phyloP scores from a whole-genome alignment of 2,797 vertebrate species.

The Champsocephalus gunnari region DNA sequence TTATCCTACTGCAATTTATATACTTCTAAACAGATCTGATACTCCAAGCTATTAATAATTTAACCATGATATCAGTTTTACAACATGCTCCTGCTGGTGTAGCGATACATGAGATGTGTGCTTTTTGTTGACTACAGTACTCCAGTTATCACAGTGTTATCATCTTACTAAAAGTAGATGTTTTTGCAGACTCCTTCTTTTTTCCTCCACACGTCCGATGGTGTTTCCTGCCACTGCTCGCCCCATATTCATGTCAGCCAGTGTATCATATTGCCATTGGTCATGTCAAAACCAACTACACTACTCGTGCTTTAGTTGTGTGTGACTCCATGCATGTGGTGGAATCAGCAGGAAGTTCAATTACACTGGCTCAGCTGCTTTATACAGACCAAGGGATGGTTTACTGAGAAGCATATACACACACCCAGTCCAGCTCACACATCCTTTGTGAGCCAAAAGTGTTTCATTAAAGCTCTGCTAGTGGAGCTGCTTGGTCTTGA shows the following conservation, averaged over 20 bases:
- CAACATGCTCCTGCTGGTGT: constrained; percentile 38
- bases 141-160: constrained; percentile 29
- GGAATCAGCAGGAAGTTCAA: constrained; percentile 74
- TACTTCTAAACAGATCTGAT: constrained; percentile 17
- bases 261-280: constrained; percentile 52
- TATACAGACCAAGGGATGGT: constrained; percentile 44
- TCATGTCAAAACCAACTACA: constrained; percentile 37
- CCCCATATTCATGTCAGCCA: constrained; percentile 18
- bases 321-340: constrained; percentile 20
- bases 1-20: constrained; percentile 6
- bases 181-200: constrained; percentile 47
- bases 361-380: constrained; percentile 70
- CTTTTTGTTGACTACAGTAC: constrained; percentile 43
- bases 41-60: constrained; percentile 15
- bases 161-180: constrained; percentile 49
- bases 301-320: constrained; percentile 19
- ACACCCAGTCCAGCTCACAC: constrained; percentile 14
- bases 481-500: constrained; percentile 52
- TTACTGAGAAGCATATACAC: constrained; percentile 33
- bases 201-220: constrained; percentile 39
- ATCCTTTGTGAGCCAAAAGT: constrained; percentile 49
- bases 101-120: constrained; percentile 28
- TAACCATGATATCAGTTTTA: constrained; percentile 16
- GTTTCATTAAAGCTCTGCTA: constrained; percentile 74
- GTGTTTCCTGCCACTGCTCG: constrained; percentile 44